Evolutionary conservation across 2,113 vertebrate genomes (phyloP).

Genomic region (Mandrillus leucophaeus): DNA sequence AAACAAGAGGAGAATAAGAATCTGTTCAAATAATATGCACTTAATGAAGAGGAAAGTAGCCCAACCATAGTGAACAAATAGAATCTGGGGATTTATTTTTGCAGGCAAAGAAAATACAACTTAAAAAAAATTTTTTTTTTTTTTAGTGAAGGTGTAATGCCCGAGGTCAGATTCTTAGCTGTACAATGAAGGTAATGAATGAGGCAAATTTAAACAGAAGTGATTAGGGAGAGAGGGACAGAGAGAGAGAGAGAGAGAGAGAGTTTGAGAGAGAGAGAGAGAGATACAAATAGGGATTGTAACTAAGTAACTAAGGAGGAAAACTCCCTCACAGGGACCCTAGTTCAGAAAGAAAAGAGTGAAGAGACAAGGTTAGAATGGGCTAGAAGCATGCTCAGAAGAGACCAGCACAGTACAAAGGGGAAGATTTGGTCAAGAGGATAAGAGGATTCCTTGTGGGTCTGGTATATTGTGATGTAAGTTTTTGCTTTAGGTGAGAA

Average conservation of each 20-base stretch:
- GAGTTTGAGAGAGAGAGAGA: not conserved
- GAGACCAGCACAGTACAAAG: not conserved
- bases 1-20: not conserved
- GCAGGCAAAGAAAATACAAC: not conserved
- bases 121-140: not conserved
- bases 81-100: not conserved
- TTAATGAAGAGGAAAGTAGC: not conserved
- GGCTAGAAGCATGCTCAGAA: not conserved
- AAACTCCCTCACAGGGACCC: not conserved
- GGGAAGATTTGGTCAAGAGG: not conserved
- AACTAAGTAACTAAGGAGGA: not conserved
- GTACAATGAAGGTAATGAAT: not conserved
- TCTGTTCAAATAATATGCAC: not conserved
- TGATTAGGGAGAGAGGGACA: not conserved
- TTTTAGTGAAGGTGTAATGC: not conserved
- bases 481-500: not conserved
- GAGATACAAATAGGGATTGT: not conserved
- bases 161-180: not conserved
- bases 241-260: not conserved
- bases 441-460: not conserved
- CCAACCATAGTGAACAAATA: not conserved
- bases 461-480: not conserved
- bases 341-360: not conserved
- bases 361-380: not conserved
- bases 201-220: not conserved